Percentiles rank a stretch among this genome's conserved stretches.
Evolutionary conservation across 2,797 vertebrate species (phyloP).

Genomic region (Peromyscus attwateri): DNA sequence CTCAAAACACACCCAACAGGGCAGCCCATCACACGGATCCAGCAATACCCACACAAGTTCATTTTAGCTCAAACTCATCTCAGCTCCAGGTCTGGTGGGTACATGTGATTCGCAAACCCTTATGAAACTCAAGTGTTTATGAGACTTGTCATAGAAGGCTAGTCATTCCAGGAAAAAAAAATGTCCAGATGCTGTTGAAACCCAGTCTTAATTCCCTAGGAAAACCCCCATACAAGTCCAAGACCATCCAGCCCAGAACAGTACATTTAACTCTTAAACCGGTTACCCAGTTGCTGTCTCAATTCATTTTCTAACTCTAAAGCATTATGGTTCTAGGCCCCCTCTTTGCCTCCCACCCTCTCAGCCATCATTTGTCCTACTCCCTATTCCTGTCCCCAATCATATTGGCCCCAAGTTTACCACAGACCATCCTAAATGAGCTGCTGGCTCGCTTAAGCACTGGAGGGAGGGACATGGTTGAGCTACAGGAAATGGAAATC

Average conservation of each 20-base stretch:
- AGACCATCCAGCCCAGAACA: not conserved
- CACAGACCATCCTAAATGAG: constrained; percentile 24
- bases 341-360: not conserved
- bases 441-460: not conserved
- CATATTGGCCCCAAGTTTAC: constrained; percentile 1
- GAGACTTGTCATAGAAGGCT: not conserved
- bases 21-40: not conserved
- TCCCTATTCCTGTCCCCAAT: not conserved
- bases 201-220: constrained; percentile 16
- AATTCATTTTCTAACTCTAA: not conserved
- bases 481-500: constrained; percentile 10
- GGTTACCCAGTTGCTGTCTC: not conserved
- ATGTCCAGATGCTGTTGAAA: constrained; percentile 27
- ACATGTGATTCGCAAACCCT: not conserved
- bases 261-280: not conserved
- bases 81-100: not conserved
- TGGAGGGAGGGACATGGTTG: not conserved
- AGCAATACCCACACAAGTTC: not conserved
- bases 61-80: constrained; percentile 1
- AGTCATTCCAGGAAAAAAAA: not conserved
- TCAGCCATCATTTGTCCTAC: not conserved
- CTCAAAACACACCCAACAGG: constrained; percentile 45
- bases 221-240: not conserved
- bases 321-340: not conserved
- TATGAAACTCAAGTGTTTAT: constrained; percentile 10